Percentiles rank a stretch among this genome's conserved stretches.
These are phyloP conservation scores for Heliconius eleuchia DNA, from an alignment of 1,140 invertebrate genomes.

Conservation along the genomic window DNA sequence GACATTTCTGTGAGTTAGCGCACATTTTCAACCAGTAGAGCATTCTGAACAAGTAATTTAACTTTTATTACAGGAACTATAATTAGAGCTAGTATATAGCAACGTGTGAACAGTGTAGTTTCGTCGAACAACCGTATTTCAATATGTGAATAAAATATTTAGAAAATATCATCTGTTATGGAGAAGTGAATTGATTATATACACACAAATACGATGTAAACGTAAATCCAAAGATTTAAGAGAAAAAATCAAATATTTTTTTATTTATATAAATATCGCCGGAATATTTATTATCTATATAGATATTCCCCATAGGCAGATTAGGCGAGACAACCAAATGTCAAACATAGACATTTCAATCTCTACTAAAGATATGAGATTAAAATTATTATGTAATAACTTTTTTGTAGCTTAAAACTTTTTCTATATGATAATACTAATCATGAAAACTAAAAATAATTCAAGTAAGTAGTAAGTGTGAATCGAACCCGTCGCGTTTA, in stretches of 20 bases:
- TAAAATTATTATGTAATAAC: too few species aligned
- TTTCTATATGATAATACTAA: too few species aligned
- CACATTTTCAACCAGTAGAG: background rate
- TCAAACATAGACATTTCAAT: background rate
- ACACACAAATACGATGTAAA: background rate
- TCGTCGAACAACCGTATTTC: background rate
- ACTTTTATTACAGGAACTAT: slow-evolving; percentile 30
- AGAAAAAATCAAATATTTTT: background rate
- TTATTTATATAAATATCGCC: too few species aligned
- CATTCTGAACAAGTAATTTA: background rate
- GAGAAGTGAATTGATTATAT: background rate
- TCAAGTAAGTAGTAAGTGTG: too few species aligned
- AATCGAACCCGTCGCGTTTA: too few species aligned
- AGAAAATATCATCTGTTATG: slow-evolving; percentile 2
- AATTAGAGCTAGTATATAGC: slow-evolving; percentile 20
- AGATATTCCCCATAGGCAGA: too few species aligned
- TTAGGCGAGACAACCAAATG: too few species aligned
- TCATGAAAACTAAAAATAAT: too few species aligned
- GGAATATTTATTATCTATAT: too few species aligned
- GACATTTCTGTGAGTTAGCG: background rate
- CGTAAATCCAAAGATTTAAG: background rate
- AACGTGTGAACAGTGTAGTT: background rate
- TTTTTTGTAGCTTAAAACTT: too few species aligned
- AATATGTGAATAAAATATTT: background rate
- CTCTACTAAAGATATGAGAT: background rate